Conservation (phyloP, 2,113 vertebrate genomes). For the Epinephelus moara region DNA sequence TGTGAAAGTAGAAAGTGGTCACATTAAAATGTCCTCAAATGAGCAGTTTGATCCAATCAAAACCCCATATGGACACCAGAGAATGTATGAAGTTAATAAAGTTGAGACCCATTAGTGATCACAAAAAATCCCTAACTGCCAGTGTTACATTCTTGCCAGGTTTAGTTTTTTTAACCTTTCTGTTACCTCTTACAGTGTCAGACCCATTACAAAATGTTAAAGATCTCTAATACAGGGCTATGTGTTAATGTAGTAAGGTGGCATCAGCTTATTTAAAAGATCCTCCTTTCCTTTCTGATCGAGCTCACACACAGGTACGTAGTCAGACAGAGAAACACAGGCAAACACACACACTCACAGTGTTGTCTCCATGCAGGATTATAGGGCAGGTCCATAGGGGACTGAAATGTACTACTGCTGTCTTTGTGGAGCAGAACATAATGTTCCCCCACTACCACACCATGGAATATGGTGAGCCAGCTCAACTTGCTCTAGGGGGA, state of each 20-base stretch:
- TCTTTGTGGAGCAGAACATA: conserved; percentile 73
- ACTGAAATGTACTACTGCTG: conserved; percentile 77
- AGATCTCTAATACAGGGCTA: background rate
- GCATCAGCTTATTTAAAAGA: conserved; percentile 25
- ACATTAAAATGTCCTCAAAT: conserved; percentile 53
- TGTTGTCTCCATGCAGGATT: conserved; percentile 68
- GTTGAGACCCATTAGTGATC: conserved; percentile 45
- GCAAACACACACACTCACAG: conserved; percentile 26
- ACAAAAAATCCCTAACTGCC: conserved; percentile 7
- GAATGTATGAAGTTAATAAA: conserved; percentile 53
- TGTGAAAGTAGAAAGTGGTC: conserved; percentile 42
- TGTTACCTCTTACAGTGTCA: conserved; percentile 9
- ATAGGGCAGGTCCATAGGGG: conserved; percentile 75
- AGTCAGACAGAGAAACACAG: conserved; percentile 37
- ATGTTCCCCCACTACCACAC: conserved; percentile 69
- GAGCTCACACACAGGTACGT: conserved; percentile 41
- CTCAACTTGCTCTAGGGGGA: conserved; percentile 67
- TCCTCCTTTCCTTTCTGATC: conserved; percentile 17
- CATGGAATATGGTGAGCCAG: conserved; percentile 73
- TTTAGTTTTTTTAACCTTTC: conserved; percentile 20
- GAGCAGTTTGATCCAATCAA: conserved; percentile 55
- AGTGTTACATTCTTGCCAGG: conserved; percentile 15
- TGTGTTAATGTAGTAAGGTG: conserved; percentile 12
- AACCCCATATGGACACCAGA: conserved; percentile 54
- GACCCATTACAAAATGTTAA: background rate